A percentile compares a stretch with the other conserved stretches of the same genome.
phyloP scores from a whole-genome alignment of 2,888 invertebrate genomes.

The Ashinkailepas kermadecensis region DNA sequence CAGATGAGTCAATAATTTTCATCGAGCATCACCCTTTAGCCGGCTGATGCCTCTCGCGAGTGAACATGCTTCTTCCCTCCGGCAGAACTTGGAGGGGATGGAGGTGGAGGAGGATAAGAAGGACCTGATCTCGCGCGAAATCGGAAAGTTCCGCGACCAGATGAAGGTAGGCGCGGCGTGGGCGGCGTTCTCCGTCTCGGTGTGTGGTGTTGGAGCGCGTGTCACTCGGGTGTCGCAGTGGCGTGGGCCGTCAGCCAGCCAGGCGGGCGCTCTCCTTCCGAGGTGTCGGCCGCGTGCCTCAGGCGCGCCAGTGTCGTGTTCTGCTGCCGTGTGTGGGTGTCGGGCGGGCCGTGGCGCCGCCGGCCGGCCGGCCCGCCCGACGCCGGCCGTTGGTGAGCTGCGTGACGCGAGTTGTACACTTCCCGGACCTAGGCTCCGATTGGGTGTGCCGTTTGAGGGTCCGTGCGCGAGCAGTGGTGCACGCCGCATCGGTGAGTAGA shows the following conservation, averaged over 20 bases:
- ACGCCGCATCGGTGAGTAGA: slow-evolving; percentile 11
- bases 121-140: slow-evolving; percentile 92
- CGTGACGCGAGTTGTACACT: slow-evolving; percentile 15
- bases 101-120: slow-evolving; percentile 93
- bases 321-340: too few species aligned
- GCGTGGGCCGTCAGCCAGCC: too few species aligned
- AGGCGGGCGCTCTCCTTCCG: too few species aligned
- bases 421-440: slow-evolving; percentile 13
- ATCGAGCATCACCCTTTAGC: too few species aligned
- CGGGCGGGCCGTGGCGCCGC: neutral
- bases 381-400: neutral
- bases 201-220: neutral
- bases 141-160: slow-evolving; percentile 92
- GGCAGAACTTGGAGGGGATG: slow-evolving; percentile 46
- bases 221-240: neutral
- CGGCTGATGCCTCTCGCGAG: too few species aligned
- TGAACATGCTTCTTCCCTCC: too few species aligned
- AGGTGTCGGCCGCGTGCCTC: too few species aligned
- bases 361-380: neutral
- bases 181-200: neutral
- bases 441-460: slow-evolving; percentile 13
- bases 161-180: slow-evolving; percentile 69
- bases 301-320: too few species aligned
- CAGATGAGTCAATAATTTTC: too few species aligned
- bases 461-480: neutral